Conservation (phyloP, 1,140 invertebrate species). For the Phymorhynchus buccinoides region DNA sequence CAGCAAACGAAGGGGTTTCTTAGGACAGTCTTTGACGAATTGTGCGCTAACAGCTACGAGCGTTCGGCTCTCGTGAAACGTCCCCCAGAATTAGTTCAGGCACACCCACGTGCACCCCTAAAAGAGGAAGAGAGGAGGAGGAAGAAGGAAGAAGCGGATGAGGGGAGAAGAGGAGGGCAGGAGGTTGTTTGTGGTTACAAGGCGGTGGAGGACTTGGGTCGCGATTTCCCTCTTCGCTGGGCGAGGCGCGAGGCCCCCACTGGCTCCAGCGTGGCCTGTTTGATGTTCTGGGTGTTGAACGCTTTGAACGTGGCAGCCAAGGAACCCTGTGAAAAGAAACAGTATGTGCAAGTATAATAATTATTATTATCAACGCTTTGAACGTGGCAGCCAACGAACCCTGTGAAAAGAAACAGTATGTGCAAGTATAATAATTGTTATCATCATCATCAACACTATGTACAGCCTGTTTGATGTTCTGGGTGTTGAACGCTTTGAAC, state of each 20-base stretch:
- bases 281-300: constrained; percentile 83
- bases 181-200: constrained; percentile 60
- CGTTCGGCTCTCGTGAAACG: not conserved
- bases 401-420: constrained; percentile 72
- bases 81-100: not conserved
- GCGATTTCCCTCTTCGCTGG: constrained; percentile 80
- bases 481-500: constrained; percentile 85
- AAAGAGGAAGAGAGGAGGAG: not conserved
- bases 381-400: constrained; percentile 88
- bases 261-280: constrained; percentile 83
- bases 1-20: no score
- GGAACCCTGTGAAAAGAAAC: constrained; percentile 77
- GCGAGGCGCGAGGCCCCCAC: constrained; percentile 90
- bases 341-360: no score
- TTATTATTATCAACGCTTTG: no score
- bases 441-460: no score
- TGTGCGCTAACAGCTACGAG: no score
- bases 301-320: constrained; percentile 88
- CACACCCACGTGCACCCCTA: not conserved
- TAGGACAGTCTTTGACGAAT: no score
- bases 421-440: no score
- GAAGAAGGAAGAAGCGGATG: not conserved
- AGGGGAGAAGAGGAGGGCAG: not conserved
- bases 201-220: constrained; percentile 75
- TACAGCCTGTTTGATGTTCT: constrained; percentile 81